These are phyloP conservation scores for Drosophila nebulosa DNA, from an alignment of 1,140 invertebrate species.

Conservation along the genomic window DNA sequence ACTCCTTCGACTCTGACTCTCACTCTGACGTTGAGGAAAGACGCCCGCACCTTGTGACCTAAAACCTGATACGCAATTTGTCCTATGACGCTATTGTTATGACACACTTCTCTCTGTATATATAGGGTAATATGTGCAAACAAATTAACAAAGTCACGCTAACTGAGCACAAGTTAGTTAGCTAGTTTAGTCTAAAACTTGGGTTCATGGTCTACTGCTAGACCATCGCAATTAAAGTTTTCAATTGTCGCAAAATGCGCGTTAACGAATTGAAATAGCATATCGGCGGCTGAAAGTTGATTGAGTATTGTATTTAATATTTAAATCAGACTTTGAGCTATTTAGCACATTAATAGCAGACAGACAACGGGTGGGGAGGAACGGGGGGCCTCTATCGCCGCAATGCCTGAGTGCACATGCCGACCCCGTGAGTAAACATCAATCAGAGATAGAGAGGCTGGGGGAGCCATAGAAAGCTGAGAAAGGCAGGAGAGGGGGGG, in stretches of 20 bases:
- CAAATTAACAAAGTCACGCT: slow-evolving; percentile 69
- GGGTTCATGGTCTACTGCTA: slow-evolving; percentile 32
- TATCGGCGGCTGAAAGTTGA: slow-evolving; percentile 35
- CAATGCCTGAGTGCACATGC: slow-evolving; percentile 44
- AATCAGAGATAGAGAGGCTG: slow-evolving; percentile 14
- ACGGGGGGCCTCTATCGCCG: background rate
- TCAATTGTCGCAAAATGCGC: slow-evolving; percentile 6
- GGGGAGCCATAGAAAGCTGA: background rate
- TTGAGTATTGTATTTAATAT: slow-evolving; percentile 29
- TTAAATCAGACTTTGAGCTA: slow-evolving; percentile 46
- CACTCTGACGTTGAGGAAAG: background rate
- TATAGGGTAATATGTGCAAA: slow-evolving; percentile 41
- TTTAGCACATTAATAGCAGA: slow-evolving; percentile 58
- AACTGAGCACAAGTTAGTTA: slow-evolving; percentile 43
- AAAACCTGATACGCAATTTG: slow-evolving; percentile 17
- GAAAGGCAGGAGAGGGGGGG: background rate
- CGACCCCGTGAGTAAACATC: slow-evolving; percentile 26
- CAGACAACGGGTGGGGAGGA: background rate
- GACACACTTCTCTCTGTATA: slow-evolving; percentile 48
- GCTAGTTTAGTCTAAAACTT: slow-evolving; percentile 30
- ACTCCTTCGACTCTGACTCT: background rate
- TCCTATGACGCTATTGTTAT: slow-evolving; percentile 64
- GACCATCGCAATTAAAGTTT: slow-evolving; percentile 32
- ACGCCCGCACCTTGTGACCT: slow-evolving; percentile 19
- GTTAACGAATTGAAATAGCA: slow-evolving; percentile 27